Evolutionary conservation across 2,113 vertebrate genomes (phyloP), one percentile per base, ranked within the genome.

Genomic region (Macrotis lagotis): DNA sequence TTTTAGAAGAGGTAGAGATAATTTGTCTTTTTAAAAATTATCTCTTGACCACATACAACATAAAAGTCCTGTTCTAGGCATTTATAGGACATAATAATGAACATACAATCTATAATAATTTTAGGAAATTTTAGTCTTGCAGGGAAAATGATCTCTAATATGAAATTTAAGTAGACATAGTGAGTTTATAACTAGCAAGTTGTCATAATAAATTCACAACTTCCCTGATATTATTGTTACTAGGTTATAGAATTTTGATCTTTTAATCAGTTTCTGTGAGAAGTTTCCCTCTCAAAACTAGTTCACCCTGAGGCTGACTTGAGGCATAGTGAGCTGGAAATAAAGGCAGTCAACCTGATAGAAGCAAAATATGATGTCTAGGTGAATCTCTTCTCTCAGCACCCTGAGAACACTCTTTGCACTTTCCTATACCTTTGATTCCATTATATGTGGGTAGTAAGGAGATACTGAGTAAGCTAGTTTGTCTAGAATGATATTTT

Each of bases 241-340:
- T 49, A 2, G 37, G 11, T 93, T 90, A 89, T n/a, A 19, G 1
- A 5, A 9, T 90, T 91, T 66, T 31, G 19, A 92, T 50, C 37
- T 50, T 66, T 66, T 91, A 91, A 90, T 90, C 94, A 95, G 66
- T 28, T 92, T 92, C 48, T 25, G 48, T 52, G n/a, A 90, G 1
- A 16, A 92, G 48, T 48, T 50, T 37, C 4, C 90, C 90, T 92
- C 83, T 44, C 19, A 24, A 93, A 9, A 31, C 55, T 66, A 66
- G 55, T 66, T 37, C 55, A 66, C 55, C 55, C 55, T 14, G 55
- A 31, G 55, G 28, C 55, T 66, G 28, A 31, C 55, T 59, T 11
- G 28, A 66, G 28, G 55, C 10, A 66, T 66, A 66, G 28, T 66
- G 31, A 66, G 55, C 31, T 3, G 55, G 55, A 66, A 66, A 66